These are phyloP conservation scores for Hydroisotoma schaefferi DNA, from an alignment of 2,888 invertebrate genomes.

Conservation along the genomic window DNA sequence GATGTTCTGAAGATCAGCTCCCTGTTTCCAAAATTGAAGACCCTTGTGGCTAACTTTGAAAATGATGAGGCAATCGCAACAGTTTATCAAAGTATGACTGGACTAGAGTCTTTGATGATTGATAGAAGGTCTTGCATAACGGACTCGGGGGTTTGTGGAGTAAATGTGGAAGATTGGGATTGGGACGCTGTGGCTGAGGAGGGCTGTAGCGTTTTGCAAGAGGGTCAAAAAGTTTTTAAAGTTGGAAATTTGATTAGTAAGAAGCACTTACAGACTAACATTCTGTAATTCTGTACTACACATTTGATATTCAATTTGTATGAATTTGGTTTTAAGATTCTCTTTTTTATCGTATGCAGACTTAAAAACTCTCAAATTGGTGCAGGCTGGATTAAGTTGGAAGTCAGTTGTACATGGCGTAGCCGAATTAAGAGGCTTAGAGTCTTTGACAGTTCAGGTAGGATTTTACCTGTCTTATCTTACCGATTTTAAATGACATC, in stretches of 20 bases:
- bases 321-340: background rate
- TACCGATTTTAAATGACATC: background rate
- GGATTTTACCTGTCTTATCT: background rate
- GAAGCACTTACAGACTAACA: background rate
- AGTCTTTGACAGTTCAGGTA: conserved; percentile 21
- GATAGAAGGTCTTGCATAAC: conserved; percentile 30
- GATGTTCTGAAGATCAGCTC: conserved; percentile 25
- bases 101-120: conserved; percentile 22
- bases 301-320: background rate
- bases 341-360: background rate
- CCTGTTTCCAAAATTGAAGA: conserved; percentile 30
- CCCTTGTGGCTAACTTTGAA: conserved; percentile 32
- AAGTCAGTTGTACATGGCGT: conserved; percentile 17
- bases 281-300: background rate
- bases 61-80: conserved; percentile 22
- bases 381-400: conserved; percentile 17
- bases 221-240: background rate
- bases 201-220: background rate
- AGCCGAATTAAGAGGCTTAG: background rate
- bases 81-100: conserved; percentile 20
- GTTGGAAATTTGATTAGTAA: conserved; percentile 15
- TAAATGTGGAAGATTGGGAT: conserved; percentile 16
- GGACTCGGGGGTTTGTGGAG: conserved; percentile 27
- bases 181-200: background rate
- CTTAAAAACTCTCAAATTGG: conserved; percentile 17